A percentile compares a stretch with the other conserved stretches of the same genome.
Evolutionary conservation across 2,797 vertebrate species (phyloP).

Genomic region (Nothura maculosa): DNA sequence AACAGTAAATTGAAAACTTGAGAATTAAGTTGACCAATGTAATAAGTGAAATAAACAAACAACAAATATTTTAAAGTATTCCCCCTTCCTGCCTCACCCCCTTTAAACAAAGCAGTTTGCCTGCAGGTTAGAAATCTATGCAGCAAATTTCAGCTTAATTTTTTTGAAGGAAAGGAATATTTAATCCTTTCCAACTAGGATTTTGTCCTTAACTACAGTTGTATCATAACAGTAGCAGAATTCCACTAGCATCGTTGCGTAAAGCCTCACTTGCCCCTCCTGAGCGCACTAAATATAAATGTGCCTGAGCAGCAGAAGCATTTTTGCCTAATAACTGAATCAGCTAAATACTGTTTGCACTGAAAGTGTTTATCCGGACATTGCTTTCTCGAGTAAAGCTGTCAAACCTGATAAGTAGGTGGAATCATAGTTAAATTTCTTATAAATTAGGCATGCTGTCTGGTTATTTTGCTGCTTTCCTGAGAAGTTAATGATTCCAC

Average conservation of each 20-base stretch:
- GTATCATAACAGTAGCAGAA: neutral
- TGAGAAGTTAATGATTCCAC: neutral
- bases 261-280: conserved; percentile 39
- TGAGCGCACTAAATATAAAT: conserved; percentile 67
- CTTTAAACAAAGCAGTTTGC: neutral
- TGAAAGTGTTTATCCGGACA: conserved; percentile 3
- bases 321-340: conserved; percentile 50
- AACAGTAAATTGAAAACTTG: neutral
- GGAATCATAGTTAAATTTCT: neutral
- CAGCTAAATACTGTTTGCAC: conserved; percentile 37
- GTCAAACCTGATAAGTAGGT: neutral
- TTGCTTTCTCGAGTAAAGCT: neutral
- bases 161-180: neutral
- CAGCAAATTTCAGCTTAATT: neutral
- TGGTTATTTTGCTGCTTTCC: neutral
- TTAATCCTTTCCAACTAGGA: neutral
- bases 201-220: conserved; percentile 32
- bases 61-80: neutral
- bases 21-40: neutral
- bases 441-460: neutral
- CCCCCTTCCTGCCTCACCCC: neutral
- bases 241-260: conserved; percentile 5
- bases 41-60: neutral
- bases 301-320: conserved; percentile 52
- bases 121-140: neutral